Evolutionary conservation across 2,113 vertebrate genomes (phyloP), one percentile per base, ranked within the genome.

Genomic region (Equus przewalskii): DNA sequence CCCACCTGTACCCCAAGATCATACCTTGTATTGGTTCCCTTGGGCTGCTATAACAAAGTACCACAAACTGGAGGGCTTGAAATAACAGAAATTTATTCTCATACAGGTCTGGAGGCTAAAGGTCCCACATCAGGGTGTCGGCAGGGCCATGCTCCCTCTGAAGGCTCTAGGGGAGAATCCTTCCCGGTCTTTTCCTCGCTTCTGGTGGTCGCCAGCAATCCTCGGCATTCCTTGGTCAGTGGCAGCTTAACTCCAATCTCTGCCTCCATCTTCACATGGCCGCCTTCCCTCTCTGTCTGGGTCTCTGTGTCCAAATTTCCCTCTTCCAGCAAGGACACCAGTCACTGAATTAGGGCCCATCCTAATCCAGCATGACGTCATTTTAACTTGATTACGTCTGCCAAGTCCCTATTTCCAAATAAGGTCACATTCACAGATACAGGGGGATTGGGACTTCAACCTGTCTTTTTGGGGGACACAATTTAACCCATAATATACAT

Each of bases 391-490:
- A 90, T 67, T 26, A 70, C 5, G 41, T 75, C 65, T 14, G 6
- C 46, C 62, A 78, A 88, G 70, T 87, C 11, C 8, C 8, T 51
- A n/a, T 73, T 91, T 91, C 51, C 54, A 76, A 78, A 91, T 87
- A 72, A 64, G 44, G n/a, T 46, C 62, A 67, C 13, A 36, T 62
- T 86, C 75, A 58, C 4, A 44, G 36, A 5, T 64, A 58, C 13
- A 22, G 9, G 21, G 7, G 3, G 2, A 24, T 22, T 56, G 67
- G 28, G 49, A 72, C 0, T 58, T 49, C 21, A 95, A 30, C 7
- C 5, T 73, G 41, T 54, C 58, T 67, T 83, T 33, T 22, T 3
- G 1, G 58, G 49, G 30, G 28, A 30, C 19, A 83, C 1, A 51
- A 5, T 24, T 84, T 56, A 75, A 46, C 19, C 30, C 4, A 0